A percentile compares a stretch with the other conserved stretches of the same genome.
Evolutionary conservation across 2,113 vertebrate species (phyloP).

Genomic region (Lates calcarifer): DNA sequence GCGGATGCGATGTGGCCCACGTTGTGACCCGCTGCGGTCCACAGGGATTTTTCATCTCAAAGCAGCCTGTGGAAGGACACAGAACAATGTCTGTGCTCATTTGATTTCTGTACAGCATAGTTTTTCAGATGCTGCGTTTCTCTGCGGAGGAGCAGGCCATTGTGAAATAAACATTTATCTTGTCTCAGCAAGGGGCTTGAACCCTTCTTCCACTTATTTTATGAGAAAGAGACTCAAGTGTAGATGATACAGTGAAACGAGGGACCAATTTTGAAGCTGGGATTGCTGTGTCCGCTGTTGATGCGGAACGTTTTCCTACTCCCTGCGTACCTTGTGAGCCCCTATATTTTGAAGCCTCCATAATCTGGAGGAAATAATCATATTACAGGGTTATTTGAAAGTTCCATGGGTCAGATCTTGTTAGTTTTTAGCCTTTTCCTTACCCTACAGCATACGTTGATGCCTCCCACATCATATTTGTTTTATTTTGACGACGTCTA

Average conservation of each 20-base stretch:
- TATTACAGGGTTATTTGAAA: background rate
- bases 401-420: background rate
- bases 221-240: constrained; percentile 7
- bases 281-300: background rate
- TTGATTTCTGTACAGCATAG: background rate
- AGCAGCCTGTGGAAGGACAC: constrained; percentile 32
- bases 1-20: constrained; percentile 46
- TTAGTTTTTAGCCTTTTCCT: constrained; percentile 1
- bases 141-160: constrained; percentile 7
- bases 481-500: constrained; percentile 2
- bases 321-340: background rate
- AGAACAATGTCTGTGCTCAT: constrained; percentile 21
- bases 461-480: background rate
- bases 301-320: constrained; percentile 14
- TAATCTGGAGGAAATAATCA: constrained; percentile 36
- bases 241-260: constrained; percentile 16
- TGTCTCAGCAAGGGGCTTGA: background rate
- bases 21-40: constrained; percentile 58
- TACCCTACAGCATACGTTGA: background rate
- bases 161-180: constrained; percentile 39
- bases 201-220: background rate
- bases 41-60: constrained; percentile 43
- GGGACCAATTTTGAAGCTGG: background rate
- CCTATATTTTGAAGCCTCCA: background rate
- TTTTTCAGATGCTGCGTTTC: background rate